Conservation (phyloP, 2,113 vertebrate species). For the Mastomys natalensis region DNA sequence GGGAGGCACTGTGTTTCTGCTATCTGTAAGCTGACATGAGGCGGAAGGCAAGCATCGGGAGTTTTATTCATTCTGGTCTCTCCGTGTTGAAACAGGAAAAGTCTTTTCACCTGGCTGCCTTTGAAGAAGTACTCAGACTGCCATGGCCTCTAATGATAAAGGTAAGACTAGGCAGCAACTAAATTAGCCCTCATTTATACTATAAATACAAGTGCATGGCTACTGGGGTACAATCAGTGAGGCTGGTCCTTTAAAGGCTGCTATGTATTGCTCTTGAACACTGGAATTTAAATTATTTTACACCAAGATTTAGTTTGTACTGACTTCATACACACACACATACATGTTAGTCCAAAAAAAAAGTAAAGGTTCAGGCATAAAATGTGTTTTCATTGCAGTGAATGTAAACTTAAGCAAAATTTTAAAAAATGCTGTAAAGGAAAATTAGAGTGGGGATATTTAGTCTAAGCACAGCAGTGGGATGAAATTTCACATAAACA, state of each 20-base stretch:
- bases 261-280: neutral
- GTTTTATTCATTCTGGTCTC: conserved; percentile 82
- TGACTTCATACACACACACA: neutral
- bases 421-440: neutral
- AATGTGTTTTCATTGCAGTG: neutral
- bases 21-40: conserved; percentile 78
- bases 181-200: conserved; percentile 71
- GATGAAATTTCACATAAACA: conserved; percentile 11
- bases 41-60: conserved; percentile 82
- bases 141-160: conserved; percentile 91
- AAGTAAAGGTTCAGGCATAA: neutral
- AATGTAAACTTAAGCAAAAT: conserved; percentile 17
- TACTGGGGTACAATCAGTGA: conserved; percentile 56
- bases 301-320: neutral
- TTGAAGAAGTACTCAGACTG: conserved; percentile 87
- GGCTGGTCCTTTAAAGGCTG: neutral
- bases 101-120: conserved; percentile 85
- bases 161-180: conserved; percentile 70
- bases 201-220: conserved; percentile 63
- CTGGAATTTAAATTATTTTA: conserved; percentile 19
- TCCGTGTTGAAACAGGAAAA: conserved; percentile 82
- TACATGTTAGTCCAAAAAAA: neutral
- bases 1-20: conserved; percentile 59
- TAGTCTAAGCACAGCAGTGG: conserved; percentile 19
- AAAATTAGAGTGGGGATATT: neutral